Percentiles rank a stretch among this genome's conserved stretches.
Evolutionary conservation across 2,888 invertebrate genomes (phyloP).

Genomic region (Apodemia hepburni): DNA sequence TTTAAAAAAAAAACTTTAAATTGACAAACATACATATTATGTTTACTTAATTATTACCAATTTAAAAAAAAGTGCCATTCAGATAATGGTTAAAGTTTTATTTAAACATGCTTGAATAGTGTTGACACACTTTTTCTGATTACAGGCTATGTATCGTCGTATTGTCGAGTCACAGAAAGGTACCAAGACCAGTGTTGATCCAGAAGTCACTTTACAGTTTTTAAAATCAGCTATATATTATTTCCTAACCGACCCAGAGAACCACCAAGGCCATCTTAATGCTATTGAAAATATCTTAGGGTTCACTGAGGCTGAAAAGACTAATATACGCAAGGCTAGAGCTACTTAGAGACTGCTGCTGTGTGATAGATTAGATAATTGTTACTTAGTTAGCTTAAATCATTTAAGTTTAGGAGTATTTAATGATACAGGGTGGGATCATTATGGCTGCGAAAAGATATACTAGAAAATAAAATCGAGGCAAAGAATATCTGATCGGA

Average conservation of each 20-base stretch:
- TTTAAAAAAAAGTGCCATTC: no score
- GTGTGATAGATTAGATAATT: conserved; percentile 28
- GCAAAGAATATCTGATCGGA: conserved; percentile 3
- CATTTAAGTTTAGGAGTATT: conserved; percentile 34
- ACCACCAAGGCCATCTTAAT: conserved; percentile 91
- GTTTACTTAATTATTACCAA: no score
- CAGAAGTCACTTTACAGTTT: conserved; percentile 95
- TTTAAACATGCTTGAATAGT: neutral
- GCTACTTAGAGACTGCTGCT: conserved; percentile 60
- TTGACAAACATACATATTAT: no score
- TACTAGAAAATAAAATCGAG: neutral
- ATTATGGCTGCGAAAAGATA: neutral
- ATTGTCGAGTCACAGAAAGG: conserved; percentile 88
- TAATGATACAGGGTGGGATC: conserved; percentile 16
- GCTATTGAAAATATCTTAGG: conserved; percentile 96
- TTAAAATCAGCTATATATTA: conserved; percentile 96
- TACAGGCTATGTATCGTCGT: conserved; percentile 92
- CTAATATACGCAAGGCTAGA: conserved; percentile 87
- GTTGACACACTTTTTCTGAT: conserved; percentile 30
- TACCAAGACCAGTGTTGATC: conserved; percentile 87
- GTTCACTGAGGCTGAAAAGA: conserved; percentile 90
- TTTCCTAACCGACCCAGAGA: conserved; percentile 94
- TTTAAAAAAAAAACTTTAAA: no score
- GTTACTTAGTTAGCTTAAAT: conserved; percentile 32
- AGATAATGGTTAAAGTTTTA: no score